These are phyloP conservation scores for Chromis chromis DNA, from an alignment of 2,797 vertebrate species.

Conservation along the genomic window DNA sequence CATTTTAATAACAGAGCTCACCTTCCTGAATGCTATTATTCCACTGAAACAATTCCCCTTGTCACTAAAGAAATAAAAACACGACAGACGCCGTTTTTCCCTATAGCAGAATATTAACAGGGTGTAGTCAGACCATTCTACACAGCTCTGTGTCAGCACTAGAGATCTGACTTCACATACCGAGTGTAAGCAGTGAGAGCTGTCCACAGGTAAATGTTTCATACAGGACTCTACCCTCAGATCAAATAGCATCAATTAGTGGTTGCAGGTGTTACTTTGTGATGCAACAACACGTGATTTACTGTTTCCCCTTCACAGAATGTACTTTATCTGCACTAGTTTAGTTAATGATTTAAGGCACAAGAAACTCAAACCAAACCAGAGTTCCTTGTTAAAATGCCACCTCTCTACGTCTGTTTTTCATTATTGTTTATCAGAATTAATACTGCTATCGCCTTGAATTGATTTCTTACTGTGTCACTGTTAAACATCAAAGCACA, in stretches of 20 bases:
- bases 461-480: constrained; percentile 18
- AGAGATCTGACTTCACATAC: too few species aligned
- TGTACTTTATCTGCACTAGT: constrained; percentile 2
- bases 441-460: background rate
- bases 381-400: background rate
- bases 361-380: constrained; percentile 3
- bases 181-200: too few species aligned
- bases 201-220: constrained; percentile 43
- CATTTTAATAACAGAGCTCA: too few species aligned
- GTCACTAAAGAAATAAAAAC: too few species aligned
- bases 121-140: too few species aligned
- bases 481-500: constrained; percentile 20
- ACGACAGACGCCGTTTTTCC: too few species aligned
- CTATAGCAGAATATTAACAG: too few species aligned
- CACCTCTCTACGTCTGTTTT: constrained; percentile 1
- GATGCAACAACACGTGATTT: constrained; percentile 25
- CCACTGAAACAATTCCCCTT: too few species aligned
- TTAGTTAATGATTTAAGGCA: constrained; percentile 21
- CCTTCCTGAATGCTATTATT: too few species aligned
- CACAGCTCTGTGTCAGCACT: too few species aligned
- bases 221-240: constrained; percentile 25
- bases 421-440: constrained; percentile 14
- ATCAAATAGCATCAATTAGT: constrained; percentile 33
- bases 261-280: constrained; percentile 37
- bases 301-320: constrained; percentile 7